These are phyloP conservation scores for Drosophila lacicola DNA, from an alignment of 2,888 invertebrate species.

Conservation along the genomic window DNA sequence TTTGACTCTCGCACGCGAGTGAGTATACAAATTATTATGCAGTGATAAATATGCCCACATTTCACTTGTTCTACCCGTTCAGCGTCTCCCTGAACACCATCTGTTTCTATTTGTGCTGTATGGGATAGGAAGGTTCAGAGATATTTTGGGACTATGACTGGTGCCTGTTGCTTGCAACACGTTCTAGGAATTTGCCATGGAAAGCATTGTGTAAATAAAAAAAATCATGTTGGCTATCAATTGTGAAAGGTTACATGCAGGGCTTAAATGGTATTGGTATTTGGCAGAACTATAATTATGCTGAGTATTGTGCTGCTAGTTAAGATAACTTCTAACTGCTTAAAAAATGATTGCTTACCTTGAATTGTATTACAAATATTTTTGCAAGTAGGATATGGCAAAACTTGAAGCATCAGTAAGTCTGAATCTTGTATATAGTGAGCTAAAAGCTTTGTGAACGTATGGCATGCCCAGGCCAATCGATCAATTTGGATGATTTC, in stretches of 20 bases:
- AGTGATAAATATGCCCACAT: slow-evolving; percentile 64
- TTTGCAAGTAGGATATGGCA: not conserved
- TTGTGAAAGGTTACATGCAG: not conserved
- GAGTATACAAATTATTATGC: slow-evolving; percentile 69
- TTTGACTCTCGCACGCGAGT: slow-evolving; percentile 37
- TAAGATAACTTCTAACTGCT: too few species aligned
- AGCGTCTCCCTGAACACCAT: slow-evolving; percentile 12
- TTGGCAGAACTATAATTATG: too few species aligned
- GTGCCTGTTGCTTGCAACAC: slow-evolving; percentile 30
- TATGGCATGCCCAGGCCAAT: slow-evolving; percentile 9
- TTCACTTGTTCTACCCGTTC: slow-evolving; percentile 20
- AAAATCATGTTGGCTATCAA: not conserved
- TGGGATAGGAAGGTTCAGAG: not conserved
- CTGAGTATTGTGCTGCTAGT: too few species aligned
- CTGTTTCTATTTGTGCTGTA: slow-evolving; percentile 29
- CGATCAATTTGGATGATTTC: slow-evolving; percentile 35
- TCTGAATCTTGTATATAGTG: not conserved
- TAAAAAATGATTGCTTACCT: not conserved
- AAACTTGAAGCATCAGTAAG: not conserved
- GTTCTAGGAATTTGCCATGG: slow-evolving; percentile 26
- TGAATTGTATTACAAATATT: not conserved
- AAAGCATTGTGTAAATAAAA: slow-evolving; percentile 12
- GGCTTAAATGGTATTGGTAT: not conserved
- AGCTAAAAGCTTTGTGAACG: not conserved
- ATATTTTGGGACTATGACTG: not conserved